Evolutionary conservation across 2,113 vertebrate genomes (phyloP).

Genomic region (Esox niger): DNA sequence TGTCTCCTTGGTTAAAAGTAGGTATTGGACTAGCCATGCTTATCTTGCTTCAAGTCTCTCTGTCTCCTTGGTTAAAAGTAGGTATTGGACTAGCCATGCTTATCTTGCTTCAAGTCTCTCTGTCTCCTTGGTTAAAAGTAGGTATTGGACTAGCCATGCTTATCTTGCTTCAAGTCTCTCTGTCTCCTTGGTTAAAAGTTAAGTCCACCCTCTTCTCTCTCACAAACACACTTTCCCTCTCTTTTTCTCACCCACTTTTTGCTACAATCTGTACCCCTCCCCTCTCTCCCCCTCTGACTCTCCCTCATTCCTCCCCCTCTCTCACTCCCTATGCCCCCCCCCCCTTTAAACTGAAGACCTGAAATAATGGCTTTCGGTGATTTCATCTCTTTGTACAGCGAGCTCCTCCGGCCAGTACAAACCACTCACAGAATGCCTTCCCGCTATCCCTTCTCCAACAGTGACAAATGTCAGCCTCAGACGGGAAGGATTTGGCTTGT

Average conservation of each 20-base stretch:
- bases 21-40: too few species aligned
- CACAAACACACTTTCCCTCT: background rate
- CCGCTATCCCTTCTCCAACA: slow-evolving; percentile 14
- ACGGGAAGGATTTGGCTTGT: slow-evolving; percentile 46
- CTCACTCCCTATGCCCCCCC: slow-evolving; percentile 1
- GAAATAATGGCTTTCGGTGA: slow-evolving; percentile 39
- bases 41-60: too few species aligned
- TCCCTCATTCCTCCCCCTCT: background rate
- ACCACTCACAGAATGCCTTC: slow-evolving; percentile 23
- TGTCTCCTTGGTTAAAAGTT: background rate
- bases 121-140: too few species aligned
- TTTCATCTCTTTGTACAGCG: slow-evolving; percentile 30
- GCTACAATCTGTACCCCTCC: too few species aligned
- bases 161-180: too few species aligned
- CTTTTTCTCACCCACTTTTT: too few species aligned
- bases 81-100: too few species aligned
- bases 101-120: too few species aligned
- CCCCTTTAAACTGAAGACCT: slow-evolving; percentile 15
- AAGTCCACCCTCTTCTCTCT: slow-evolving; percentile 25
- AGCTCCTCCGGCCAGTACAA: slow-evolving; percentile 29
- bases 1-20: slow-evolving; percentile 20
- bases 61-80: too few species aligned
- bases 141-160: too few species aligned
- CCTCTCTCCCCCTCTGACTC: background rate
- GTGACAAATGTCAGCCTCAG: slow-evolving; percentile 32